Evolutionary conservation across 2,888 invertebrate species (phyloP), one percentile per base, ranked within the genome.

Genomic region (Ornithoptera priamus): DNA sequence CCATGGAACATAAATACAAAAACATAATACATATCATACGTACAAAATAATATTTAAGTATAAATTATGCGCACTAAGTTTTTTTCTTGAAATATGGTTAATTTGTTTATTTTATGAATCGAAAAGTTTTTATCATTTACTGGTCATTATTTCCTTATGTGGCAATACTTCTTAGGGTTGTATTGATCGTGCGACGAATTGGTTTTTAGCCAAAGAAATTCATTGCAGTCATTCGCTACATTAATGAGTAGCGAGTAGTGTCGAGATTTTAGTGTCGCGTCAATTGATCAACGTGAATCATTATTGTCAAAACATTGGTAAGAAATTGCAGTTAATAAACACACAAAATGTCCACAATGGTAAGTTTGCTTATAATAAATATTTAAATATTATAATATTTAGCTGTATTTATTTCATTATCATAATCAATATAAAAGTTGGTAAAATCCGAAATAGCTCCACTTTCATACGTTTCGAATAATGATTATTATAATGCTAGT

Each of bases 151-250:
- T 46, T 20, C n/a, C 20, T 56, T 24, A 58, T 10, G 22, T 75
- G 74, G 77, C 70, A 77, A 74, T 39, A 72, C 71, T 39, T 0
- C n/a, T 42, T 64, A 22, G 62, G 8, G 46, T 57, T 65, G 82
- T 89, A 89, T 89, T 89, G 89, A 89, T 89, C 89, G 84, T 73
- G 74, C 80, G 81, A 80, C 80, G 81, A 77, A 78, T 78, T 82
- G 62, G 72, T 67, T 79, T 81, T 75, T 72, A 72, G 77, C 71
- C 73, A 81, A 84, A 81, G 79, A 82, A 82, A 78, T 83, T 80
- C 82, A 83, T 83, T 86, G 87, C 86, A 73, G 72, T 72, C 72
- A 75, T 76, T 76, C 74, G 63, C 68, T 70, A 62, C 62, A 75
- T 81, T 81, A 75, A 78, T 78, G 78, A 71, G 72, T 70, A 67